Evolutionary conservation across 1,140 invertebrate genomes (phyloP).

Genomic region (Drosophila mauritiana): DNA sequence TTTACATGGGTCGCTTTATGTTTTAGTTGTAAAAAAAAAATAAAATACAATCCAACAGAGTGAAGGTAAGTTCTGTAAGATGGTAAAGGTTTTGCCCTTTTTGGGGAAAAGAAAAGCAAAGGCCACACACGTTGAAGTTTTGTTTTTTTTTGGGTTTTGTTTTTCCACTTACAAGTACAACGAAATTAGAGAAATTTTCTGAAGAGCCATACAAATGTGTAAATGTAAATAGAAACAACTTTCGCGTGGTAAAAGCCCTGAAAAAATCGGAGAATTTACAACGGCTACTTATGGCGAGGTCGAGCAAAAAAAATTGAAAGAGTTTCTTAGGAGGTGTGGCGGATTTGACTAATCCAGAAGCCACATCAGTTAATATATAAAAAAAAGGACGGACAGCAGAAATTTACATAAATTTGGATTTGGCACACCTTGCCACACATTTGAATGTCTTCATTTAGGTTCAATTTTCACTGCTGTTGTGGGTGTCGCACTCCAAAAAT

Average conservation of each 20-base stretch:
- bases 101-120: constrained; percentile 10
- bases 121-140: constrained; percentile 31
- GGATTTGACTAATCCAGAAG: constrained; percentile 50
- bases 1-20: constrained; percentile 35
- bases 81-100: constrained; percentile 27
- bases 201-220: constrained; percentile 41
- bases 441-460: constrained; percentile 69
- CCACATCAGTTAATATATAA: constrained; percentile 23
- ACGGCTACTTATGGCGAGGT: constrained; percentile 19
- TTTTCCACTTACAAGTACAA: constrained; percentile 33
- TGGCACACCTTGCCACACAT: constrained; percentile 49
- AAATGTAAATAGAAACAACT: constrained; percentile 35
- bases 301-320: constrained; percentile 17
- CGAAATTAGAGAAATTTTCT: constrained; percentile 46
- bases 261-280: constrained; percentile 18
- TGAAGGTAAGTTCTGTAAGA: constrained; percentile 27
- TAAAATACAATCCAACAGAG: constrained; percentile 17
- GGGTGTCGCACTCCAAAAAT: constrained; percentile 49
- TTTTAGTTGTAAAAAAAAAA: constrained; percentile 19
- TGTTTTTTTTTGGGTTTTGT: background rate
- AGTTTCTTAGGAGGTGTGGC: constrained; percentile 17
- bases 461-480: constrained; percentile 64
- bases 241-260: constrained; percentile 30
- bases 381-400: background rate
- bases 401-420: constrained; percentile 60